These are phyloP conservation scores for Augiades crinisus DNA, from an alignment of 2,888 invertebrate genomes.

Conservation along the genomic window DNA sequence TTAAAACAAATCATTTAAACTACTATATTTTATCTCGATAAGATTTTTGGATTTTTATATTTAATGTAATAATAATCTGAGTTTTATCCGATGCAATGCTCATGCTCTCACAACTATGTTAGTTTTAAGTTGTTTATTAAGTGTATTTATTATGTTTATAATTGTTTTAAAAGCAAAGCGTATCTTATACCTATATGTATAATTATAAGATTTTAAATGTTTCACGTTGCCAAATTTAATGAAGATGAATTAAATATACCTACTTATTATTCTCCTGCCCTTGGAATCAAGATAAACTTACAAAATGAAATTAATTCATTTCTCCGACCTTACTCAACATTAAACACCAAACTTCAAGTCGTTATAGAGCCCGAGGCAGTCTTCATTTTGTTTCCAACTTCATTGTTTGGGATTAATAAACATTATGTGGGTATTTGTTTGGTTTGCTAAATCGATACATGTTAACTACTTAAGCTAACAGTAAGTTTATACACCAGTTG, in stretches of 20 bases:
- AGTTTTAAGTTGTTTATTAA: too few relatives aligned
- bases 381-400: constrained; percentile 53
- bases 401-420: constrained; percentile 59
- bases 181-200: neutral
- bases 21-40: too few relatives aligned
- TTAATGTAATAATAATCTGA: too few relatives aligned
- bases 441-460: neutral
- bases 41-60: too few relatives aligned
- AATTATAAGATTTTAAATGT: too few relatives aligned
- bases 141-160: neutral
- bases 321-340: constrained; percentile 42
- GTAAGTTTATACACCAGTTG: neutral
- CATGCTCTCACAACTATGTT: too few relatives aligned
- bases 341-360: constrained; percentile 52
- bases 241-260: too few relatives aligned
- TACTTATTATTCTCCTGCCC: too few relatives aligned
- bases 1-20: too few relatives aligned
- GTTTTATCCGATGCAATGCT: too few relatives aligned
- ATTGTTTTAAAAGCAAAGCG: too few relatives aligned
- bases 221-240: too few relatives aligned
- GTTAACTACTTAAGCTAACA: constrained; percentile 6
- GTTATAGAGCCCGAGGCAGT: constrained; percentile 50
- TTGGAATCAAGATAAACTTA: neutral
- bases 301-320: neutral
- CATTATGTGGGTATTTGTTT: constrained; percentile 47